These are phyloP conservation scores for Chionomys nivalis DNA, from an alignment of 2,113 vertebrate genomes.

Conservation along the genomic window DNA sequence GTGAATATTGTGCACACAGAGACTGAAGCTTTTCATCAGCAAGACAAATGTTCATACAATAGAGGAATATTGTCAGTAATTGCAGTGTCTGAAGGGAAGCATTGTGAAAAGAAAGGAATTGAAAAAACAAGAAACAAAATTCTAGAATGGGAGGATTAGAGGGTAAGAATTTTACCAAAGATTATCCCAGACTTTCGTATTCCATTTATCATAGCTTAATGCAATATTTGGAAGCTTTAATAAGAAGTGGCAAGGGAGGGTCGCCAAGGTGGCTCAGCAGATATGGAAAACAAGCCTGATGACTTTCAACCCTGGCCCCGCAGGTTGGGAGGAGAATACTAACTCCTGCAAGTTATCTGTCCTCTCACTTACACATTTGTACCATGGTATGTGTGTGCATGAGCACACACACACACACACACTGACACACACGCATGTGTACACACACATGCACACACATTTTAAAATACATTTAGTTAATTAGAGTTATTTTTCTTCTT, in stretches of 20 bases:
- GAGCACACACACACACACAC: too few species aligned
- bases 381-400: not conserved
- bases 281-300: not conserved
- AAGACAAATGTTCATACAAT: slow-evolving; percentile 73
- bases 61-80: slow-evolving; percentile 78
- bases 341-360: not conserved
- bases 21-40: slow-evolving; percentile 75
- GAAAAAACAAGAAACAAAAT: slow-evolving; percentile 77
- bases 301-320: not conserved
- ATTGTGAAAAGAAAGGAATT: slow-evolving; percentile 79
- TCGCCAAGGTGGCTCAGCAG: not conserved
- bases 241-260: slow-evolving; percentile 2
- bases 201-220: slow-evolving; percentile 1
- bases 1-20: not conserved
- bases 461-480: not conserved
- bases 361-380: not conserved
- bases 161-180: slow-evolving; percentile 75
- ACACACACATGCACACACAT: not conserved
- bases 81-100: slow-evolving; percentile 71
- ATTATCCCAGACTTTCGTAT: slow-evolving; percentile 66
- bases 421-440: not conserved
- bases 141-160: slow-evolving; percentile 80
- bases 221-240: slow-evolving; percentile 35
- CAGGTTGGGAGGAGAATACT: not conserved
- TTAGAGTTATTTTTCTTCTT: not conserved